Conservation (phyloP, 2,113 vertebrate species). For the Carollia perspicillata region DNA sequence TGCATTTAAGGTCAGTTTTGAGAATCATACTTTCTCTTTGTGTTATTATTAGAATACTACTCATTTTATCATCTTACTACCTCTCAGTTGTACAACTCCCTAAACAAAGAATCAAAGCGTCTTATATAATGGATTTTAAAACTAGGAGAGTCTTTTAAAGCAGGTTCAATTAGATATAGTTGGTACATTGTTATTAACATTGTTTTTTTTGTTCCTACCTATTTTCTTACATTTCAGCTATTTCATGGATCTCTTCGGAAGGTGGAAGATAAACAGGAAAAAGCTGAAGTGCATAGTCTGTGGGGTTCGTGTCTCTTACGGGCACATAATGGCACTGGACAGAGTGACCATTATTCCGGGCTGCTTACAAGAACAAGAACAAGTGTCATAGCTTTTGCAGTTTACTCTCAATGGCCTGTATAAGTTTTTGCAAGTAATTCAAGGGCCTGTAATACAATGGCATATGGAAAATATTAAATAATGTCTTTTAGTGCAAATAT, state of each 20-base stretch:
- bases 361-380: neutral
- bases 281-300: neutral
- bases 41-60: neutral
- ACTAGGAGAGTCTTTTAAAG: neutral
- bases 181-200: neutral
- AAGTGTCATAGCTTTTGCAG: neutral
- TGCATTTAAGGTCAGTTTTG: neutral
- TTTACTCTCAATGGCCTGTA: neutral
- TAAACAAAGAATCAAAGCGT: neutral
- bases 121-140: neutral
- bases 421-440: neutral
- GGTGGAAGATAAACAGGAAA: neutral
- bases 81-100: neutral
- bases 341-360: neutral
- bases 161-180: neutral
- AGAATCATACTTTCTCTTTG: neutral
- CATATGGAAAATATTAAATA: neutral
- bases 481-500: neutral
- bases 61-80: neutral
- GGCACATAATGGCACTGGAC: neutral
- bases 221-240: neutral
- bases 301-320: neutral
- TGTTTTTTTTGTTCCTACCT: neutral
- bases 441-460: neutral
- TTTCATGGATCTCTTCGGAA: slow-evolving; percentile 8